A percentile compares a stretch with the other conserved stretches of the same genome.
phyloP scores from a whole-genome alignment of 64 coral and sea anemone species.

The Dendronephthya gigantea region DNA sequence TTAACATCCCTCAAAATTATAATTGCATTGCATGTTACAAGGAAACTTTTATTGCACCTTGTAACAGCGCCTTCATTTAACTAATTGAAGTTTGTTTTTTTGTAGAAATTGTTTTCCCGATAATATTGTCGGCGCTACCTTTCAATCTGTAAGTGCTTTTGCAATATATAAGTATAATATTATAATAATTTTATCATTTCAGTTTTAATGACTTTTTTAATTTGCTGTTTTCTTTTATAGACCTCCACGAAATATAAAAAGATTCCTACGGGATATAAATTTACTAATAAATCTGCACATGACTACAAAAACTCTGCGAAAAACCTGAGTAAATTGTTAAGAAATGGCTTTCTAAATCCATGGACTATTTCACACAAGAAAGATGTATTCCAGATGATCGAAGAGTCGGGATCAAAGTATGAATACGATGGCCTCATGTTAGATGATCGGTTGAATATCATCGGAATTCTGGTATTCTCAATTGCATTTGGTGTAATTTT shows the following conservation, averaged over 20 bases:
- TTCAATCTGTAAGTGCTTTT: not conserved
- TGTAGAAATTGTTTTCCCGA: conserved; percentile 18
- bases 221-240: not conserved
- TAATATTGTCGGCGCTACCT: not conserved
- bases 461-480: conserved; percentile 59
- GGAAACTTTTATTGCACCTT: too few relatives aligned
- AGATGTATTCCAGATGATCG: not conserved
- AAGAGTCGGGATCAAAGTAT: not conserved
- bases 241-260: not conserved
- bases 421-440: not conserved
- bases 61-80: not conserved
- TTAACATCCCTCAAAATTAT: too few relatives aligned
- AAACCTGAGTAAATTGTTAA: not conserved
- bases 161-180: not conserved
- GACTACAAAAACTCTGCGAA: not conserved
- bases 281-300: not conserved
- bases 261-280: not conserved
- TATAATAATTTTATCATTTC: not conserved
- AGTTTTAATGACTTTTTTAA: not conserved
- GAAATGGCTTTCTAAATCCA: not conserved
- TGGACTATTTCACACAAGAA: not conserved
- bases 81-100: not conserved
- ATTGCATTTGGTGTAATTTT: conserved; percentile 55
- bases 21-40: too few relatives aligned
- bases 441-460: conserved; percentile 28